Evolutionary conservation across 2,113 vertebrate species (phyloP).

Genomic region (Catharus fuscescens): DNA sequence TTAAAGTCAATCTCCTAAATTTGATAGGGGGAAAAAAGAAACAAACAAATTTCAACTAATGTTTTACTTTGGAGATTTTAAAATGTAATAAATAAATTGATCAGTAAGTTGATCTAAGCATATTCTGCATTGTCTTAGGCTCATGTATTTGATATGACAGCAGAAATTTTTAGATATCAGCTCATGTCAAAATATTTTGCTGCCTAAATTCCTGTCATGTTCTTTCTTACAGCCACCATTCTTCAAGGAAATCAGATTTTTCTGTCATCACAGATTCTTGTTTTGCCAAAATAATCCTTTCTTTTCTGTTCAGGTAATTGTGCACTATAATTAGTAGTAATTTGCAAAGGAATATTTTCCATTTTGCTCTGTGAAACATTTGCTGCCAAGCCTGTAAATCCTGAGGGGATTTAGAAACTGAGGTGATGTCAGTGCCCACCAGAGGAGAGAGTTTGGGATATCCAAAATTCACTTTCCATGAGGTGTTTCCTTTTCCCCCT

Average conservation of each 20-base stretch:
- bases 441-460: background rate
- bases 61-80: background rate
- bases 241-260: background rate
- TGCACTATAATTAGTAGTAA: background rate
- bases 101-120: background rate
- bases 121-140: background rate
- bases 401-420: background rate
- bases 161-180: background rate
- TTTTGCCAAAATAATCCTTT: background rate
- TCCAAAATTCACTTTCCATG: background rate
- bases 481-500: background rate
- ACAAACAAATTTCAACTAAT: background rate
- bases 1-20: background rate
- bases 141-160: background rate
- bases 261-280: background rate
- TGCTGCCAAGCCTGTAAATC: background rate
- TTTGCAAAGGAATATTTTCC: background rate
- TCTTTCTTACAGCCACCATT: background rate
- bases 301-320: background rate
- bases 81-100: background rate
- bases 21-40: background rate
- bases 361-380: background rate
- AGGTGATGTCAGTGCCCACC: background rate
- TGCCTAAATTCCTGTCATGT: background rate
- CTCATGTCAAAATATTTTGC: background rate